Base-by-base conservation (phyloP, 2,888 invertebrate species). In the Plagiodera versicolora region DNA sequence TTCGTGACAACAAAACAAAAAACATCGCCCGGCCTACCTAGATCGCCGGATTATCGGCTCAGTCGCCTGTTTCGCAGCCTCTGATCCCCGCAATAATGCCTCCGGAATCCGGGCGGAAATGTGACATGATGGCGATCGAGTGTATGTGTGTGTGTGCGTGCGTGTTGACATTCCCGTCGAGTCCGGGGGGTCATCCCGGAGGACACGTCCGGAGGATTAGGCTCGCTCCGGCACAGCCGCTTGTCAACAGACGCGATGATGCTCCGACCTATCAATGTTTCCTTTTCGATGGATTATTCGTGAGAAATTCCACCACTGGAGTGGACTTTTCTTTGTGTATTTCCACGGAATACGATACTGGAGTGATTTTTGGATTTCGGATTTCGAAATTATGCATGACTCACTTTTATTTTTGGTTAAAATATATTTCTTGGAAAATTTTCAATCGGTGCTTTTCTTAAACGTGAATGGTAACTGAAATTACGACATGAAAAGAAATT, bases 191-290 rank as follows among this genome's bases (percentile, higher is more conserved):
- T 75, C 75, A 75, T 72, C 72, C 72, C 70, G 68, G 72, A 74
- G 74, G 75, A 77, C 77, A 77, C 77, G 77, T 77, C 72, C 74
- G 61, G 56, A 64, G 76, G 77, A 77, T 77, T 77, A 77, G 63
- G 65, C 71, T 44, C 68, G 66, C 68, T 64, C 67, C 68, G 64
- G 24, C 24, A 64, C 60, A 57, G 65, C 67, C 70, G 65, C 70
- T 70, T 72, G 73, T 73, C 73, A 74, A 74, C 70, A 74, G 64
- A 70, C 67, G 68, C 70, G 24, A 75, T 76, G 76, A 74, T 6
- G 6, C 24, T 5, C 24, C 24, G 24, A 24, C 24, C 24, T 24
- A 24, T 24, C 24, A 5, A 6, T 24, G 24, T 24, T 24, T 24
- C 24, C 24, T 24, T 24, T 24, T 24, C 24, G 24, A 24, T 24